Evolutionary conservation across 2,797 vertebrate species (phyloP).

Genomic region (Dermochelys coriacea): DNA sequence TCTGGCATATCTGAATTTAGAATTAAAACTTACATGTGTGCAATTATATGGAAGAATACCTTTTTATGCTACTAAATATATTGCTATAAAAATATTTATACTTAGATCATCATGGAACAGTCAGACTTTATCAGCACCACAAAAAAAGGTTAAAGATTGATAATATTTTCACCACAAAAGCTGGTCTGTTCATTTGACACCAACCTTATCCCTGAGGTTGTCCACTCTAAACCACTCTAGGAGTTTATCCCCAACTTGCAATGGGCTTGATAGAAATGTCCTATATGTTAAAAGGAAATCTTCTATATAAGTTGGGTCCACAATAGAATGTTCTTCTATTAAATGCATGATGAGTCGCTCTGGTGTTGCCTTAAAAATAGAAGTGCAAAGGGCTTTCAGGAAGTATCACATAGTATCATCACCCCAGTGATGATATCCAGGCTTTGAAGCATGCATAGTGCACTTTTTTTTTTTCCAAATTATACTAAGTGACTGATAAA

Average conservation of each 20-base stretch:
- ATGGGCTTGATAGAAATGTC: conserved; percentile 93
- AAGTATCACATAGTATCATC: neutral
- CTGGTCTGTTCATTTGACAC: conserved; percentile 54
- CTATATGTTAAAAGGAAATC: conserved; percentile 97
- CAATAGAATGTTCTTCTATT: conserved; percentile 97
- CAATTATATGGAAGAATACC: neutral
- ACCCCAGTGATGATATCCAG: neutral
- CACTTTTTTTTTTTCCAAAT: neutral
- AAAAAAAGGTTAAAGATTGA: neutral
- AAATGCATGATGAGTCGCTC: conserved; percentile 97
- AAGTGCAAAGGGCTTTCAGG: conserved; percentile 28
- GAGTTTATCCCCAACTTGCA: conserved; percentile 93
- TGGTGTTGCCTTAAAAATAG: conserved; percentile 88
- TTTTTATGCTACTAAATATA: neutral
- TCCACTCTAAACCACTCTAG: conserved; percentile 96
- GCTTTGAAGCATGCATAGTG: rapidly evolving
- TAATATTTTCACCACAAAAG: neutral
- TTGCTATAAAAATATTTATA: neutral
- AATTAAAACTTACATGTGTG: rapidly evolving
- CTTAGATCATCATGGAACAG: neutral
- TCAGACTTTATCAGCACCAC: neutral
- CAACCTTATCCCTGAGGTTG: conserved; percentile 92
- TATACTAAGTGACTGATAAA: neutral
- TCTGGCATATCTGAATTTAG: neutral
- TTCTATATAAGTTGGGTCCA: conserved; percentile 97